A percentile compares a stretch with the other conserved stretches of the same genome.
phyloP scores from a whole-genome alignment of 2,888 invertebrate species.

The Merodon equestris region DNA sequence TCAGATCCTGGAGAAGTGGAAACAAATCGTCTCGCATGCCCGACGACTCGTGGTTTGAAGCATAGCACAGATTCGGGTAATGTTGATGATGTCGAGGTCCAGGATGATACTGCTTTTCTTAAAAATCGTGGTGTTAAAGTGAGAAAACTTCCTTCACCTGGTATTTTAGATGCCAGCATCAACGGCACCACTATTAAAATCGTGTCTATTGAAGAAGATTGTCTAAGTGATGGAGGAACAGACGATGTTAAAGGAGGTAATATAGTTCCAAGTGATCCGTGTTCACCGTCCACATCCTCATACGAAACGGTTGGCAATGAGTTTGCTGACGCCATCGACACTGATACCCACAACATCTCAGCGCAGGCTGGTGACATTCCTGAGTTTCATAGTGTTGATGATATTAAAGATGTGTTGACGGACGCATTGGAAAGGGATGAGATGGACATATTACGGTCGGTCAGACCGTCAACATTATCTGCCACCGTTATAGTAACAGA shows the following conservation, averaged over 20 bases:
- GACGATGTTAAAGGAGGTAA: slow-evolving; percentile 70
- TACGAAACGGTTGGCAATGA: slow-evolving; percentile 79
- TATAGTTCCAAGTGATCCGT: slow-evolving; percentile 62
- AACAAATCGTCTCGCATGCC: slow-evolving; percentile 74
- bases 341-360: slow-evolving; percentile 52
- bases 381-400: slow-evolving; percentile 79
- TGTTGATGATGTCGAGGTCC: slow-evolving; percentile 78
- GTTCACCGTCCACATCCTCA: slow-evolving; percentile 77
- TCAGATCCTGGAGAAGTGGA: slow-evolving; percentile 79
- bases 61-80: slow-evolving; percentile 78
- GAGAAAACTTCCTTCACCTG: neutral
- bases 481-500: slow-evolving; percentile 87
- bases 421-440: slow-evolving; percentile 32
- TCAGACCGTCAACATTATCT: slow-evolving; percentile 70
- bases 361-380: slow-evolving; percentile 71
- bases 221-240: slow-evolving; percentile 36
- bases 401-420: slow-evolving; percentile 78
- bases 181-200: slow-evolving; percentile 37
- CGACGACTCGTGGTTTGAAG: slow-evolving; percentile 76
- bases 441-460: neutral
- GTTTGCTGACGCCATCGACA: slow-evolving; percentile 74
- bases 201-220: slow-evolving; percentile 65
- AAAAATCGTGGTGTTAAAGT: slow-evolving; percentile 37
- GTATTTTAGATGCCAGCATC: neutral
- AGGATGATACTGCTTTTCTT: slow-evolving; percentile 70